phyloP scores from a whole-genome alignment of 2,797 vertebrate genomes.

The Rhinophrynus dorsalis region DNA sequence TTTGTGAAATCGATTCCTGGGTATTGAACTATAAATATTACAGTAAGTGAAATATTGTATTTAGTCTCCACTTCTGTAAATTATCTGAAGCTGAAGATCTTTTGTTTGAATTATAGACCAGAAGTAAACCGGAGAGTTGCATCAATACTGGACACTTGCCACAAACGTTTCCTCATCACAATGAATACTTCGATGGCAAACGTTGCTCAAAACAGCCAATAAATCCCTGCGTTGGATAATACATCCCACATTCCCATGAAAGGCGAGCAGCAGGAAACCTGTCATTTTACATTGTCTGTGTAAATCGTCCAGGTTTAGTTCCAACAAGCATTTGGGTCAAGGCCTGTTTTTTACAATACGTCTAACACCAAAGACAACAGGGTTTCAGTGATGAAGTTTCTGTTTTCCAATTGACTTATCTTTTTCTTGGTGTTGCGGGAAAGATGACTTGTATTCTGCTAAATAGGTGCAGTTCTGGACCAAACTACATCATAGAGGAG shows the following conservation, averaged over 20 bases:
- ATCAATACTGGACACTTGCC: background rate
- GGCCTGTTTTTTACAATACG: too few species aligned
- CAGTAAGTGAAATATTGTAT: constrained; percentile 20
- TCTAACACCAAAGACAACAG: too few species aligned
- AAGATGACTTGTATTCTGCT: too few species aligned
- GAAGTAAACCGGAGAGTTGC: background rate
- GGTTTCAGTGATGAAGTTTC: too few species aligned
- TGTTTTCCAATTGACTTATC: too few species aligned
- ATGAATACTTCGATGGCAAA: constrained; percentile 2
- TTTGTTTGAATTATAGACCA: constrained; percentile 19
- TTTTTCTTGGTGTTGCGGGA: too few species aligned
- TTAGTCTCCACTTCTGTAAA: constrained; percentile 15
- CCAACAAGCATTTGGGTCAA: too few species aligned
- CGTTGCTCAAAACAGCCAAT: background rate
- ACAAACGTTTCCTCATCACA: background rate
- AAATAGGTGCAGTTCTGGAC: too few species aligned
- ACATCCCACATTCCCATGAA: background rate
- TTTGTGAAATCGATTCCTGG: constrained; percentile 9
- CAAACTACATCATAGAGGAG: too few species aligned
- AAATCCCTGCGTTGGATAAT: background rate
- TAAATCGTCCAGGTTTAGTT: too few species aligned
- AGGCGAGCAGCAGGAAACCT: background rate
- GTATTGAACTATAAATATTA: constrained; percentile 17
- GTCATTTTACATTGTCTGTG: background rate
- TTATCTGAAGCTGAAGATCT: constrained; percentile 2